phyloP scores from a whole-genome alignment of 2,888 invertebrate genomes.

The Sesia apiformis region DNA sequence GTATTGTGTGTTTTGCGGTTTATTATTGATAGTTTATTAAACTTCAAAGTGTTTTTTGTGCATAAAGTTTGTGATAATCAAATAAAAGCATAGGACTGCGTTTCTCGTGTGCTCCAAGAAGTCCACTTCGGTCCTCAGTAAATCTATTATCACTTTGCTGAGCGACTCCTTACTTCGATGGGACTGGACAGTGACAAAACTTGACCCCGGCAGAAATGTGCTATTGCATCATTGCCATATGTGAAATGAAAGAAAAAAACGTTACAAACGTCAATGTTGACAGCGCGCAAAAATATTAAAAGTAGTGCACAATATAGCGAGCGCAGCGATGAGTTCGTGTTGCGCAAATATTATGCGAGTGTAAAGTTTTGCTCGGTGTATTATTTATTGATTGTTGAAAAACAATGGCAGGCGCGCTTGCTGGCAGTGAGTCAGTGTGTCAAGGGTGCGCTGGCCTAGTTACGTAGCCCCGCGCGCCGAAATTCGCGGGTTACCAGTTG shows the following conservation, averaged over 20 bases:
- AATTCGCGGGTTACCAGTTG: constrained; percentile 65
- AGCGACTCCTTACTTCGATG: too few species aligned
- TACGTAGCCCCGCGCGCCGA: constrained; percentile 63
- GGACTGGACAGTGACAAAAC: too few species aligned
- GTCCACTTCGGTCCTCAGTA: too few species aligned
- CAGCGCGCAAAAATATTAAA: constrained; percentile 39
- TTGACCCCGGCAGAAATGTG: too few species aligned
- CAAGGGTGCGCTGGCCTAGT: constrained; percentile 68
- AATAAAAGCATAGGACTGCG: too few species aligned
- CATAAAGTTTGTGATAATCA: too few species aligned
- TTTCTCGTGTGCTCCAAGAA: too few species aligned
- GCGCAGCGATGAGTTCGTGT: constrained; percentile 41
- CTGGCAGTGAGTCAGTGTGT: constrained; percentile 72
- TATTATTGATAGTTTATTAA: too few species aligned
- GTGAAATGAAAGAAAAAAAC: constrained; percentile 30
- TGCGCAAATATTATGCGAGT: constrained; percentile 54
- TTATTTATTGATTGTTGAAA: constrained; percentile 74
- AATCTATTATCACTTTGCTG: too few species aligned
- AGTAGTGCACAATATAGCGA: constrained; percentile 33
- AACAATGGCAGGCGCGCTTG: constrained; percentile 66
- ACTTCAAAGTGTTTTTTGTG: too few species aligned
- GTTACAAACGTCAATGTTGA: constrained; percentile 26
- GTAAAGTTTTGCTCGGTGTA: constrained; percentile 59
- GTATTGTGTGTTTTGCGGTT: too few species aligned
- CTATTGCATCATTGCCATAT: neutral